Conservation (phyloP, 2,888 invertebrate genomes). For the Neoitamus cyanurus region DNA sequence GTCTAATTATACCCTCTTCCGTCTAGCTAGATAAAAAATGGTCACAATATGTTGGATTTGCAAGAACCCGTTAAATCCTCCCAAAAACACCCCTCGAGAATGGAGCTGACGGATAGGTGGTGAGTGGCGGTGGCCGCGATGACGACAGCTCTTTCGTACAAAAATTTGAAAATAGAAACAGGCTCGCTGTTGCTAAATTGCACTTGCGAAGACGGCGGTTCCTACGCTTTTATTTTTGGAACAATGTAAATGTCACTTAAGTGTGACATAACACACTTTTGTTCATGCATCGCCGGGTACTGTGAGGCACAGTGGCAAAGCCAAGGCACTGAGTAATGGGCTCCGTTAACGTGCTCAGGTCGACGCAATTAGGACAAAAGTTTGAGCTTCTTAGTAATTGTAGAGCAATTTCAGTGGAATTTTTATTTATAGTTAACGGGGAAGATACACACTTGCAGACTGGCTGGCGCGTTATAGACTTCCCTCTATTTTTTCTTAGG, state of each 20-base stretch:
- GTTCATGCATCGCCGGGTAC: not conserved
- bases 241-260: slow-evolving; percentile 17
- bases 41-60: not conserved
- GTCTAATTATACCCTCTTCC: not conserved
- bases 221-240: slow-evolving; percentile 10
- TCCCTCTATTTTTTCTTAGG: not conserved
- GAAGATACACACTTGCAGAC: not conserved
- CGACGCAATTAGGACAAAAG: not conserved
- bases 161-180: not conserved
- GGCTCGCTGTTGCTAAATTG: not conserved
- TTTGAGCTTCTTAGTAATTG: not conserved
- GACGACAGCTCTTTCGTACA: not conserved
- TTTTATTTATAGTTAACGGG: not conserved
- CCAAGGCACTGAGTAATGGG: not conserved
- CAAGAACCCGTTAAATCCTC: not conserved
- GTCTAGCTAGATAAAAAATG: not conserved
- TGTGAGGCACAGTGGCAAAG: not conserved
- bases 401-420: not conserved
- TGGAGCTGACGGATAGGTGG: not conserved
- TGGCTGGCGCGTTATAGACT: not conserved
- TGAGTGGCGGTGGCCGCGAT: not conserved
- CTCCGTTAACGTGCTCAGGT: not conserved
- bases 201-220: not conserved
- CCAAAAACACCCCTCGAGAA: not conserved
- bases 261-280: slow-evolving; percentile 21